Percentiles rank a stretch among this genome's conserved stretches.
Evolutionary conservation across 1,140 invertebrate species (phyloP).

Genomic region (Asobara japonica): DNA sequence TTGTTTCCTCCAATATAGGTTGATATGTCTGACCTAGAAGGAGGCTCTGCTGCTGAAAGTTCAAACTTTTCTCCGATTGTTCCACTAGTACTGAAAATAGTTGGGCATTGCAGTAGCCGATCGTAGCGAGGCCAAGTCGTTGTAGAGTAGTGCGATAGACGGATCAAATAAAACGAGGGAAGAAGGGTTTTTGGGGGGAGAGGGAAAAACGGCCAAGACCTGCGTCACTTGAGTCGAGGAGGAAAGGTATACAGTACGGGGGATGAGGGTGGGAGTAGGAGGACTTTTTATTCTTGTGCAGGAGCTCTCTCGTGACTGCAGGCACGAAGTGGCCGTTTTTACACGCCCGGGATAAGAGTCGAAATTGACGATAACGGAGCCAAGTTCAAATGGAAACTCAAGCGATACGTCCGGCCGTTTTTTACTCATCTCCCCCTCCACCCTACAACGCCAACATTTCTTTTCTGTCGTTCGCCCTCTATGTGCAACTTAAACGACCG

Average conservation of each 20-base stretch:
- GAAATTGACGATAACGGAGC: conserved; percentile 28
- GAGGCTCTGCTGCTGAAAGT: conserved; percentile 5
- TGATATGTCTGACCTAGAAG: conserved; percentile 27
- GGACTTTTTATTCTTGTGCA: conserved; percentile 14
- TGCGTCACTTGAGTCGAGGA: neutral
- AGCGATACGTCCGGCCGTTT: conserved; percentile 18
- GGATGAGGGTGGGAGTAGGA: neutral
- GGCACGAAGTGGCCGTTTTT: conserved; percentile 24
- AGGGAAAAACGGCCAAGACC: neutral
- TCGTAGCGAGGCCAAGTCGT: neutral
- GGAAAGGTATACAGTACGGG: neutral
- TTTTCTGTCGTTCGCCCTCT: neutral
- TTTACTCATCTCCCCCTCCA: neutral
- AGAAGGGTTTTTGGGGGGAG: neutral
- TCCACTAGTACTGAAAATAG: conserved; percentile 31
- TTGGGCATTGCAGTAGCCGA: conserved; percentile 18
- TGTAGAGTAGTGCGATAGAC: neutral
- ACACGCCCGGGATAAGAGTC: conserved; percentile 27
- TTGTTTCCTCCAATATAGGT: no score
- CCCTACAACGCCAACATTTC: neutral
- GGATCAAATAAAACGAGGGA: conserved; percentile 8
- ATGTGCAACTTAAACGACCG: conserved; percentile 4
- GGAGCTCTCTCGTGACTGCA: conserved; percentile 9
- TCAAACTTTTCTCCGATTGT: conserved; percentile 35
- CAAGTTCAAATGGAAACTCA: conserved; percentile 29